These are phyloP conservation scores for Manis javanica DNA, from an alignment of 2,797 vertebrate genomes.

Conservation along the genomic window DNA sequence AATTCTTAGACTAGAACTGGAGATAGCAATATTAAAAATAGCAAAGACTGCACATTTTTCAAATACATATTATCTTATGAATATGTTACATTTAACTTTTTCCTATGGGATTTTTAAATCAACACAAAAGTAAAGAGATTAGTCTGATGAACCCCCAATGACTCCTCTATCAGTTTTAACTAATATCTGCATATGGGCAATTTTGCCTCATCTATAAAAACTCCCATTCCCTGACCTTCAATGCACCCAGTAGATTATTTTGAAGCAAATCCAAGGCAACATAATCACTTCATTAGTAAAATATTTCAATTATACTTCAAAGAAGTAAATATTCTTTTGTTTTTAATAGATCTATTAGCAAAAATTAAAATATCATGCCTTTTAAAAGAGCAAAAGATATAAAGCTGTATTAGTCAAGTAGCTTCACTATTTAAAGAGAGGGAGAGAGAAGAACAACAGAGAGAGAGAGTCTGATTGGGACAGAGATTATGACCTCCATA, in stretches of 20 bases:
- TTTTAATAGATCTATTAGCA: background rate
- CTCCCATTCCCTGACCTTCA: fast-evolving
- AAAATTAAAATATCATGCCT: background rate
- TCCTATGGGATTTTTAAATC: background rate
- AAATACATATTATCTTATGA: background rate
- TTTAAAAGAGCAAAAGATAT: background rate
- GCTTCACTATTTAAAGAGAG: background rate
- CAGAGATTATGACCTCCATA: background rate
- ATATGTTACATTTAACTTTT: background rate
- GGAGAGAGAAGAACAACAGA: background rate
- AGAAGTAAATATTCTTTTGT: background rate
- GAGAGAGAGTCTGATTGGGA: background rate
- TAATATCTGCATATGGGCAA: background rate
- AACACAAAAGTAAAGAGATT: background rate
- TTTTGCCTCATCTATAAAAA: background rate
- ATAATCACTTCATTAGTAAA: background rate
- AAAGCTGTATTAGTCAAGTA: background rate
- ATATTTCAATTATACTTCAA: background rate
- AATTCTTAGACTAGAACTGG: background rate
- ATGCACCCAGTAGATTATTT: background rate
- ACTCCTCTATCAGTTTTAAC: background rate
- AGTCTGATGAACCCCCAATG: background rate
- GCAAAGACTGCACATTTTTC: background rate
- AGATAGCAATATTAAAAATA: background rate
- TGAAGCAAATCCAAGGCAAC: background rate